Percentiles rank a stretch among this genome's conserved stretches.
phyloP scores from a whole-genome alignment of 2,113 vertebrate genomes.

The Cinclus mexicanus region DNA sequence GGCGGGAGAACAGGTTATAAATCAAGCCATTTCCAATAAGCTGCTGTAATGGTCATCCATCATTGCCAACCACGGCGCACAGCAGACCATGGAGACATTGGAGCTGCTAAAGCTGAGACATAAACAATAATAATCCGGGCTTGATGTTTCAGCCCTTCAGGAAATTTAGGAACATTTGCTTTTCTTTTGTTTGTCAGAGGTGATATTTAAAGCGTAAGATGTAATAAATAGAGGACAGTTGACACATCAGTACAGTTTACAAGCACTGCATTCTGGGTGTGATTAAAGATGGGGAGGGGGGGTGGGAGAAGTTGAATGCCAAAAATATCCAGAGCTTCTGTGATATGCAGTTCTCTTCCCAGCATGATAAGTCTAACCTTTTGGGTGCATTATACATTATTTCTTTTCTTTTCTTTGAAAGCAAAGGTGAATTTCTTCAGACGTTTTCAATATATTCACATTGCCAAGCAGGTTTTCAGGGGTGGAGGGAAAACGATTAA shows the following conservation, averaged over 20 bases:
- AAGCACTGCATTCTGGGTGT: conserved; percentile 76
- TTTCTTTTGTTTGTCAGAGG: conserved; percentile 90
- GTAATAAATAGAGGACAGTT: conserved; percentile 82
- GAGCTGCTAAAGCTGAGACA: conserved; percentile 87
- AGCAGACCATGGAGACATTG: conserved; percentile 88
- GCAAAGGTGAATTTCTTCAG: conserved; percentile 15
- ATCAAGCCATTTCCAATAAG: conserved; percentile 99
- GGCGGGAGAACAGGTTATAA: conserved; percentile 94
- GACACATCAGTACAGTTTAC: conserved; percentile 74
- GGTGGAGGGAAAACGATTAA: conserved; percentile 56
- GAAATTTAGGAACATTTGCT: conserved; percentile 88
- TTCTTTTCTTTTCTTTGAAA: conserved; percentile 37
- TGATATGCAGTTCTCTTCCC: conserved; percentile 52
- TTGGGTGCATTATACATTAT: background rate
- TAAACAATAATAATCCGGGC: conserved; percentile 95
- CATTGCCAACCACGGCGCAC: conserved; percentile 86
- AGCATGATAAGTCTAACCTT: conserved; percentile 60
- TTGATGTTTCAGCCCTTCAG: conserved; percentile 88
- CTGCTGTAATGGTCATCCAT: conserved; percentile 99
- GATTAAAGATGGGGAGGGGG: conserved; percentile 65
- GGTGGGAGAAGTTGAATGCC: conserved; percentile 69
- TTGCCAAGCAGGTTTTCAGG: background rate
- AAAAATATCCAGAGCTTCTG: conserved; percentile 72
- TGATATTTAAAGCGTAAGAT: conserved; percentile 85
- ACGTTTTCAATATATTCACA: background rate